These are phyloP conservation scores for Poeciliopsis prolifica DNA, from an alignment of 2,113 vertebrate species.

Conservation along the genomic window DNA sequence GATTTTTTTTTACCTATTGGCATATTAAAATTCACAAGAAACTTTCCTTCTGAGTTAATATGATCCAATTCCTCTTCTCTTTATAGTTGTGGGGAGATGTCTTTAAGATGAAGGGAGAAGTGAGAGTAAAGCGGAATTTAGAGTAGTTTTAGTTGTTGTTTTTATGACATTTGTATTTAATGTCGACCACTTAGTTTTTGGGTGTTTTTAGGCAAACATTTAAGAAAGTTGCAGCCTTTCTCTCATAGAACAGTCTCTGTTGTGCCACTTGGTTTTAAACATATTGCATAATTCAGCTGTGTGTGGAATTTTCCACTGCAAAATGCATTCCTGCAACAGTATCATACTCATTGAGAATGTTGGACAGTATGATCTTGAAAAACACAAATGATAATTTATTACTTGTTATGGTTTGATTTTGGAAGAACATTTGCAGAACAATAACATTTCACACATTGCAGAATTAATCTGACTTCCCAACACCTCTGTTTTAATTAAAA, in stretches of 20 bases:
- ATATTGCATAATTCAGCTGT: constrained; percentile 13
- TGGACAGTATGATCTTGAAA: not conserved
- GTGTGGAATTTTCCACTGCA: constrained; percentile 34
- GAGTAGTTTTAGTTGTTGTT: not conserved
- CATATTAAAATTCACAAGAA: not conserved
- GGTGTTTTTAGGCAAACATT: constrained; percentile 14
- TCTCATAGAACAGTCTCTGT: not conserved
- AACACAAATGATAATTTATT: constrained; percentile 1
- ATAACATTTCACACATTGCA: not conserved
- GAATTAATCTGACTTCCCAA: not conserved
- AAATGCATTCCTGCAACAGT: not conserved
- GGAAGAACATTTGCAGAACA: not conserved
- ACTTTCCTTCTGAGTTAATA: not conserved
- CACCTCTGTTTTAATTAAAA: not conserved
- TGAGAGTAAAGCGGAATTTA: constrained; percentile 17
- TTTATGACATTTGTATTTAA: not conserved
- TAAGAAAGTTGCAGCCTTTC: not conserved
- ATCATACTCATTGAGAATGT: not conserved
- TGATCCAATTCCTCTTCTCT: constrained; percentile 16
- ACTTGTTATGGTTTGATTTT: too few species aligned
- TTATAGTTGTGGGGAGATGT: constrained; percentile 2
- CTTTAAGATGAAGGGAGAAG: constrained; percentile 24
- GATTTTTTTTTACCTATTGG: not conserved
- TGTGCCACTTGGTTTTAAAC: constrained; percentile 5
- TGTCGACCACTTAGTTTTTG: not conserved